A percentile compares a stretch with the other conserved stretches of the same genome.
These are phyloP conservation scores for Hirundo rustica DNA, from an alignment of 2,797 vertebrate genomes.

Conservation along the genomic window DNA sequence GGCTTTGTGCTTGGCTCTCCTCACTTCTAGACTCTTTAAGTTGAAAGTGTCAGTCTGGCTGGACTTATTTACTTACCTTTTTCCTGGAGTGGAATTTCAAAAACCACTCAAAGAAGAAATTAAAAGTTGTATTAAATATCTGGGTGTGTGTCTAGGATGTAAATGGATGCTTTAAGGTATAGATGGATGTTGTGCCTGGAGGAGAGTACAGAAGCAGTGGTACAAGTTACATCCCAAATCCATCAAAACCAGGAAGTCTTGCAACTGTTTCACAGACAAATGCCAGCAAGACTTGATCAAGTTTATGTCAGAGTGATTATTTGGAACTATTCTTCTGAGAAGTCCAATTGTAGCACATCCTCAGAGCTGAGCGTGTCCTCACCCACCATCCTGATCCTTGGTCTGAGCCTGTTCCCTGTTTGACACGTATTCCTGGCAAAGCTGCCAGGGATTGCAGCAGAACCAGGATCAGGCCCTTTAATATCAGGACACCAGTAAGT, in stretches of 20 bases:
- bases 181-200: fast-evolving
- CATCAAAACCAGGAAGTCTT: neutral
- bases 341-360: neutral
- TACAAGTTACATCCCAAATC: neutral
- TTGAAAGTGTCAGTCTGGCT: neutral
- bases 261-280: neutral
- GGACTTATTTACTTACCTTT: neutral
- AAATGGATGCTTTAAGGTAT: neutral
- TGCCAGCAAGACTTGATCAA: neutral
- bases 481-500: neutral
- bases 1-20: neutral
- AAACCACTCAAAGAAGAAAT: neutral
- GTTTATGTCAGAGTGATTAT: neutral
- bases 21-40: neutral
- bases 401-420: fast-evolving
- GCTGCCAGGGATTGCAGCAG: neutral
- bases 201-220: neutral
- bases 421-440: neutral
- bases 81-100: neutral
- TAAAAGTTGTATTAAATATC: neutral
- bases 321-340: neutral
- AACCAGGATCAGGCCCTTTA: neutral
- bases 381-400: neutral
- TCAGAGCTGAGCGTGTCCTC: neutral
- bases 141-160: neutral